phyloP scores from a whole-genome alignment of 2,888 invertebrate species.

The Drosophila pseudotakahashii region DNA sequence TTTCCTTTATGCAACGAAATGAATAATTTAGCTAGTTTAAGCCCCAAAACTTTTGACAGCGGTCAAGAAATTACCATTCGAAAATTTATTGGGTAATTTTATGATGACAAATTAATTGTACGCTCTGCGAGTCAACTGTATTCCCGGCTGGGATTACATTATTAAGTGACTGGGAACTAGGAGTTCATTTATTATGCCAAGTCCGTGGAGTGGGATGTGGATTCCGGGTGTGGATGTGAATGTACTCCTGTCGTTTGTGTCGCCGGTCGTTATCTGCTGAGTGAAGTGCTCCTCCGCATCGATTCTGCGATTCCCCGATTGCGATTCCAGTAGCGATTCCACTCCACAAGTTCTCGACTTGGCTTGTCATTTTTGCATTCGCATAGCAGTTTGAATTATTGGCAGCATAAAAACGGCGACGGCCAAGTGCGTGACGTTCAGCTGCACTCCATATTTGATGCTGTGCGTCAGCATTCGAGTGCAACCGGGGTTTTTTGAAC shows the following conservation, averaged over 20 bases:
- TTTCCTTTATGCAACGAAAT: constrained; percentile 32
- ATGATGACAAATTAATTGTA: constrained; percentile 71
- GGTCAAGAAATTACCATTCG: constrained; percentile 53
- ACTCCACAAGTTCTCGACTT: constrained; percentile 42
- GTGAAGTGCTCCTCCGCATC: constrained; percentile 31
- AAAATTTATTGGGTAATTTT: constrained; percentile 66
- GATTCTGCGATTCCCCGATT: constrained; percentile 52
- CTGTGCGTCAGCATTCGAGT: constrained; percentile 15
- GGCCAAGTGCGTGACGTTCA: constrained; percentile 72
- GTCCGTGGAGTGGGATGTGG: background rate
- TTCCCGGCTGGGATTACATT: constrained; percentile 25
- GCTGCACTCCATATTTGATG: constrained; percentile 51
- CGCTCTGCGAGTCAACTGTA: constrained; percentile 38
- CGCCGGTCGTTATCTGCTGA: constrained; percentile 33
- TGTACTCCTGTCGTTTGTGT: constrained; percentile 7
- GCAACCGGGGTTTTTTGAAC: background rate
- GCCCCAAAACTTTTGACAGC: constrained; percentile 54
- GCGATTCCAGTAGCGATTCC: constrained; percentile 52
- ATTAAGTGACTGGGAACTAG: constrained; percentile 45
- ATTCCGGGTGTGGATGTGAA: background rate
- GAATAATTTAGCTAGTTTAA: constrained; percentile 53
- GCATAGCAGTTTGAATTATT: constrained; percentile 69
- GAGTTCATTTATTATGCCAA: constrained; percentile 51
- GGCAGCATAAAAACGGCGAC: constrained; percentile 74
- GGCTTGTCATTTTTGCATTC: constrained; percentile 65